phyloP scores from a whole-genome alignment of 2,888 invertebrate species.

The Catonia carolina region DNA sequence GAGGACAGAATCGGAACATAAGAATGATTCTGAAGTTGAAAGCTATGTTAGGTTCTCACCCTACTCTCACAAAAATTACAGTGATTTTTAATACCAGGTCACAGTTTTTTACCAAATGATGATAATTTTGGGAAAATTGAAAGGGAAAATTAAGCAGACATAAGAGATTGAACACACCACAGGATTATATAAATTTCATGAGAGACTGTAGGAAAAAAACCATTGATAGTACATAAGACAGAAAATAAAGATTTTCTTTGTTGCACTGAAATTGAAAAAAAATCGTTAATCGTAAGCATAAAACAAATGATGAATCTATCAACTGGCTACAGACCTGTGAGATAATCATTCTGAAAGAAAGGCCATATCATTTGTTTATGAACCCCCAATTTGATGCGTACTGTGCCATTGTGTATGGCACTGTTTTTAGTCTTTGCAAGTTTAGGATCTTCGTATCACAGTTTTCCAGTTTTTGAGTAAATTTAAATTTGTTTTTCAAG shows the following conservation, averaged over 20 bases:
- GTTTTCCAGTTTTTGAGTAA: too few species aligned
- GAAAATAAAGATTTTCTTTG: neutral
- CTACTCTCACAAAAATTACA: conserved; percentile 24
- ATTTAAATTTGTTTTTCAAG: too few species aligned
- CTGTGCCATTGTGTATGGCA: too few species aligned
- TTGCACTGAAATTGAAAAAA: too few species aligned
- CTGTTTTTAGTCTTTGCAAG: too few species aligned
- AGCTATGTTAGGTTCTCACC: conserved; percentile 21
- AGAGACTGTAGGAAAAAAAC: conserved; percentile 19
- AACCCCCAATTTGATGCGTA: neutral
- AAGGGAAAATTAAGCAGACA: conserved; percentile 26
- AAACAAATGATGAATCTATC: too few species aligned
- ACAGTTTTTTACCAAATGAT: conserved; percentile 29
- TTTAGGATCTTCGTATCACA: too few species aligned
- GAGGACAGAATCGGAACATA: conserved; percentile 33
- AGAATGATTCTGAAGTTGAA: conserved; percentile 30
- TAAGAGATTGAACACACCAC: conserved; percentile 24
- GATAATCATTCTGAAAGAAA: too few species aligned
- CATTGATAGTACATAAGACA: neutral
- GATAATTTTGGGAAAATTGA: too few species aligned
- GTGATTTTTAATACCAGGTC: conserved; percentile 28
- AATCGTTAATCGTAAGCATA: too few species aligned
- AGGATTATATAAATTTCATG: conserved; percentile 27
- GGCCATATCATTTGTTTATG: neutral
- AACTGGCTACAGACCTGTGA: too few species aligned